Conservation (phyloP, 1,140 invertebrate species). For the Pachypeltis micranthus region DNA sequence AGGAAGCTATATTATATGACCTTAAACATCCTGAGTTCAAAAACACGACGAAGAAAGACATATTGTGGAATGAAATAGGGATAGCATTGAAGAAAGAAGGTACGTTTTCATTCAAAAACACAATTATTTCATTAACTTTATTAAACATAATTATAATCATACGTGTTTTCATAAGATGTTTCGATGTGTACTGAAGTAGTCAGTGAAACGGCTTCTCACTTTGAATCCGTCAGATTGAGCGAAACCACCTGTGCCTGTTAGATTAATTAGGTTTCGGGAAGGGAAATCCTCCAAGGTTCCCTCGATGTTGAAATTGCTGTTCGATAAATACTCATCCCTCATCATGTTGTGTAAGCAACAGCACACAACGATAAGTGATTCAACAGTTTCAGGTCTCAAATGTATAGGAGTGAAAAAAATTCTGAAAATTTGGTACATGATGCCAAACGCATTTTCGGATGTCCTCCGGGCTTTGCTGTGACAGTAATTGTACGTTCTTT, state of each 20-base stretch:
- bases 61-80: too few relatives aligned
- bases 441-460: conserved; percentile 27
- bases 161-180: not conserved
- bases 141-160: not conserved
- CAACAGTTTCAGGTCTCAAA: conserved; percentile 15
- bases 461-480: conserved; percentile 26
- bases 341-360: conserved; percentile 22
- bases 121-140: too few relatives aligned
- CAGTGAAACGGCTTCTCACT: conserved; percentile 1
- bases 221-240: conserved; percentile 1
- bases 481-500: conserved; percentile 29
- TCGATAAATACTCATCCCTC: conserved; percentile 16
- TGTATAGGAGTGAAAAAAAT: conserved; percentile 25
- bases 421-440: conserved; percentile 20
- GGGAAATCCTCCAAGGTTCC: conserved; percentile 3
- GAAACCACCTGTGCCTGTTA: conserved; percentile 20
- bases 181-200: not conserved
- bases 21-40: not conserved
- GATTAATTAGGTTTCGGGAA: conserved; percentile 18
- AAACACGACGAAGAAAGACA: not conserved
- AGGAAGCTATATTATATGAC: not conserved
- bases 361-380: conserved; percentile 12
- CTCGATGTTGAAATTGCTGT: not conserved
- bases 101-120: too few relatives aligned
- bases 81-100: too few relatives aligned